Percentiles rank a stretch among this genome's conserved stretches.
phyloP scores from a whole-genome alignment of 1,140 invertebrate species.

The Drosophila baimaii region DNA sequence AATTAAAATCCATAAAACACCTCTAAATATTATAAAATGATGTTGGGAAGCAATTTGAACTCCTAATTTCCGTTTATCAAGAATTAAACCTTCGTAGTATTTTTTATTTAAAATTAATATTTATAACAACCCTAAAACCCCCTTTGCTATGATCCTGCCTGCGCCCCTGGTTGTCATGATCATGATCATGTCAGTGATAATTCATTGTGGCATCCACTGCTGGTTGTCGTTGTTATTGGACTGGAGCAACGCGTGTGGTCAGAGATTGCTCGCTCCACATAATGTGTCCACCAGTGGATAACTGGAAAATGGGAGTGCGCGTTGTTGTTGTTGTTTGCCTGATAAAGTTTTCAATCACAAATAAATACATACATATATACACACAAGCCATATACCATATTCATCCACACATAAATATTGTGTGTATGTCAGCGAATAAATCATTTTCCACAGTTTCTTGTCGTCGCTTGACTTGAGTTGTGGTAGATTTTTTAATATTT shows the following conservation, averaged over 20 bases:
- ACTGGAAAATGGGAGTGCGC: conserved; percentile 34
- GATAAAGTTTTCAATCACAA: conserved; percentile 44
- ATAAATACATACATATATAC: background rate
- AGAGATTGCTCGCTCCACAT: conserved; percentile 24
- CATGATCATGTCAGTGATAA: conserved; percentile 61
- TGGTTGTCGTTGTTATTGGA: conserved; percentile 20
- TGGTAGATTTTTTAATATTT: conserved; percentile 1
- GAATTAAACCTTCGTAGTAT: too few species aligned
- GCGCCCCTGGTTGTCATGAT: conserved; percentile 16
- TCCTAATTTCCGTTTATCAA: too few species aligned
- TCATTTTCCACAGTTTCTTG: conserved; percentile 21
- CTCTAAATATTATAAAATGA: too few species aligned
- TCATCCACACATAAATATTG: background rate
- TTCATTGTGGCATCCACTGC: conserved; percentile 36
- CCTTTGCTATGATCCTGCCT: background rate
- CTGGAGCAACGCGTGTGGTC: conserved; percentile 5
- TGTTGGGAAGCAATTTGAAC: too few species aligned
- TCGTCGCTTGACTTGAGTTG: conserved; percentile 14
- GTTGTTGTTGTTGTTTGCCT: conserved; percentile 10
- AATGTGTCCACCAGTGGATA: conserved; percentile 36
- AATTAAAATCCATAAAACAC: too few species aligned
- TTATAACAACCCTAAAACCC: background rate
- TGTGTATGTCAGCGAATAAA: conserved; percentile 7
- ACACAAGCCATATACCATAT: conserved; percentile 4
- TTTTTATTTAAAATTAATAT: background rate